Evolutionary conservation across 2,888 invertebrate genomes (phyloP).

Genomic region (Neoscelio sp.): DNA sequence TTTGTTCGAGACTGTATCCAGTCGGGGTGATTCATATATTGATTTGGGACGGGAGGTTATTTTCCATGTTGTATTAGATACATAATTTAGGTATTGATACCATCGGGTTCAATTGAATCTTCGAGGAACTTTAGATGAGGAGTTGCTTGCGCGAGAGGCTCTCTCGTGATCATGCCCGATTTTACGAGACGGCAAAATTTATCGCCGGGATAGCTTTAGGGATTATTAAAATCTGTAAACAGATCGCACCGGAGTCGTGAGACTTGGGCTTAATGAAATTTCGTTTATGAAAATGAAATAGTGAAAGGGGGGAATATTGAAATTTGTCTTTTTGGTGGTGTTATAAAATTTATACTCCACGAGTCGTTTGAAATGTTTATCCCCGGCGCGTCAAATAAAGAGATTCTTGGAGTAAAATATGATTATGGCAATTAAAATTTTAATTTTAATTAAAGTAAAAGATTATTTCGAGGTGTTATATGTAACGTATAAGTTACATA

Average conservation of each 20-base stretch:
- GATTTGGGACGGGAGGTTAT: constrained; percentile 58
- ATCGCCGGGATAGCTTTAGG: constrained; percentile 73
- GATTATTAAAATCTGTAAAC: constrained; percentile 78
- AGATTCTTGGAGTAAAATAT: constrained; percentile 16
- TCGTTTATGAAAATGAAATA: constrained; percentile 66
- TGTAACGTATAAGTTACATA: too few relatives aligned
- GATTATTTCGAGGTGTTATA: too few relatives aligned
- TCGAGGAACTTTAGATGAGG: constrained; percentile 64
- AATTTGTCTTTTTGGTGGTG: constrained; percentile 52
- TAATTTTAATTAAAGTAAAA: too few relatives aligned
- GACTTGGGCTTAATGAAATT: constrained; percentile 62
- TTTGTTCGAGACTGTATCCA: constrained; percentile 60
- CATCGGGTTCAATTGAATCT: constrained; percentile 65
- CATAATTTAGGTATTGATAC: constrained; percentile 64
- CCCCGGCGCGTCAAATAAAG: constrained; percentile 24
- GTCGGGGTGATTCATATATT: constrained; percentile 60
- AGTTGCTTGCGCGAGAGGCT: constrained; percentile 61
- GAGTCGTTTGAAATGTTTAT: constrained; percentile 36
- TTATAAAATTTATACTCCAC: constrained; percentile 45
- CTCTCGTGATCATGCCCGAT: constrained; percentile 68
- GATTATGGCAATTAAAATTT: too few relatives aligned
- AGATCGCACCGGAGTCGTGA: constrained; percentile 65
- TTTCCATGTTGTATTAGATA: constrained; percentile 64
- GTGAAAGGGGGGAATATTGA: constrained; percentile 37
- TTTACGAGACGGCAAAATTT: constrained; percentile 76